These are phyloP conservation scores for Heliocidaris tuberculata DNA, from an alignment of 35 echinoderm and acorn worm genomes.

Conservation along the genomic window DNA sequence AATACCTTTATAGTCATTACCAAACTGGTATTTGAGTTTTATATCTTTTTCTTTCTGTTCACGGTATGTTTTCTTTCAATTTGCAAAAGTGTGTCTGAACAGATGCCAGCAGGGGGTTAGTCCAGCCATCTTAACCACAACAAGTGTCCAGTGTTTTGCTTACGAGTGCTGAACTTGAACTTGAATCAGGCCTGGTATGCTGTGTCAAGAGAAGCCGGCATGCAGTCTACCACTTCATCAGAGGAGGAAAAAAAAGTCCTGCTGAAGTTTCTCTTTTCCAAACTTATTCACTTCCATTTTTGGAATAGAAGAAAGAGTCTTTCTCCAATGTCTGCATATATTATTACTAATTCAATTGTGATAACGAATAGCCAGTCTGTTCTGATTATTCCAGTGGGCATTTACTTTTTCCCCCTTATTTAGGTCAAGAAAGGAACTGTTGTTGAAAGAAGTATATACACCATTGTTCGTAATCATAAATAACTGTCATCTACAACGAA, in stretches of 20 bases:
- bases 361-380: neutral
- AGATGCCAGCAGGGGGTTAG: neutral
- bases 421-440: no score
- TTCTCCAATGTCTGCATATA: neutral
- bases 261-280: neutral
- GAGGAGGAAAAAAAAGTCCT: neutral
- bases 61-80: slow-evolving; percentile 12
- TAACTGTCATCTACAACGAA: no score
- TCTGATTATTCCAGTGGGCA: no score
- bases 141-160: slow-evolving; percentile 16
- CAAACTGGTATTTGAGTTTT: neutral
- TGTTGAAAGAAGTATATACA: no score
- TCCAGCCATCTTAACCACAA: neutral
- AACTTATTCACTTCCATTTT: neutral
- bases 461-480: no score
- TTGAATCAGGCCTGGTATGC: neutral
- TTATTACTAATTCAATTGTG: neutral
- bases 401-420: no score
- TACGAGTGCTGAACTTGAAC: neutral
- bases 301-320: neutral
- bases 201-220: neutral
- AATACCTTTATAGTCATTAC: neutral
- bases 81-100: neutral
- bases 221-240: neutral
- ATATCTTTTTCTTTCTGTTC: neutral